Percentiles rank a stretch among this genome's conserved stretches.
These are phyloP conservation scores for Pycnomerus fuliginosus DNA, from an alignment of 2,888 invertebrate species.

Conservation along the genomic window DNA sequence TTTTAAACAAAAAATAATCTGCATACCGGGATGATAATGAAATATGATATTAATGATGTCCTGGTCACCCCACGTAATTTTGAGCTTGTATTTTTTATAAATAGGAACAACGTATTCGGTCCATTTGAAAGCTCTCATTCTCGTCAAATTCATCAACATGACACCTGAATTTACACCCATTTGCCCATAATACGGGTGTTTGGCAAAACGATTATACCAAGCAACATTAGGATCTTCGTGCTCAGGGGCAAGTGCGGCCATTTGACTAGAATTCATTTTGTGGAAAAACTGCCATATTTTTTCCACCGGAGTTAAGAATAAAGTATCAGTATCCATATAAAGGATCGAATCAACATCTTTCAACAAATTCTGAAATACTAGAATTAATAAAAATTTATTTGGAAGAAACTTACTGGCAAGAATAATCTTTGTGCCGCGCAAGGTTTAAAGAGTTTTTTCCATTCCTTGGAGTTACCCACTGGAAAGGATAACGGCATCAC, in stretches of 20 bases:
- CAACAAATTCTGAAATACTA: constrained; percentile 67
- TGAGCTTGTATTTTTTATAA: constrained; percentile 78
- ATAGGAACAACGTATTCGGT: constrained; percentile 79
- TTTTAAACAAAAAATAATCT: constrained; percentile 4
- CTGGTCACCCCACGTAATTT: constrained; percentile 97
- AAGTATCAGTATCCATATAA: constrained; percentile 90
- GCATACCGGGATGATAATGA: constrained; percentile 71
- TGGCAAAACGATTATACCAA: constrained; percentile 95
- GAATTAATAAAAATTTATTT: constrained; percentile 6
- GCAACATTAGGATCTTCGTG: constrained; percentile 90
- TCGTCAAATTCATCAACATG: constrained; percentile 95
- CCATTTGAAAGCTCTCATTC: constrained; percentile 87
- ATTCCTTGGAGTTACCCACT: constrained; percentile 68
- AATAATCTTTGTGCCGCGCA: constrained; percentile 94
- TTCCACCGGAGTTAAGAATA: constrained; percentile 82
- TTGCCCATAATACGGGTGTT: constrained; percentile 90
- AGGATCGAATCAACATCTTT: constrained; percentile 79
- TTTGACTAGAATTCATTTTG: constrained; percentile 79
- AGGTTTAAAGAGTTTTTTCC: constrained; percentile 88
- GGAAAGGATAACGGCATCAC: constrained; percentile 80
- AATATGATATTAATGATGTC: constrained; percentile 92
- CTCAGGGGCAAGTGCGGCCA: constrained; percentile 86
- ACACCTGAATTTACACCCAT: constrained; percentile 93
- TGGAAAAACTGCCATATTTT: constrained; percentile 81
- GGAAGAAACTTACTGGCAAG: constrained; percentile 68